These are phyloP conservation scores for Linurgus olivaceus DNA, from an alignment of 2,797 vertebrate genomes.

Conservation along the genomic window DNA sequence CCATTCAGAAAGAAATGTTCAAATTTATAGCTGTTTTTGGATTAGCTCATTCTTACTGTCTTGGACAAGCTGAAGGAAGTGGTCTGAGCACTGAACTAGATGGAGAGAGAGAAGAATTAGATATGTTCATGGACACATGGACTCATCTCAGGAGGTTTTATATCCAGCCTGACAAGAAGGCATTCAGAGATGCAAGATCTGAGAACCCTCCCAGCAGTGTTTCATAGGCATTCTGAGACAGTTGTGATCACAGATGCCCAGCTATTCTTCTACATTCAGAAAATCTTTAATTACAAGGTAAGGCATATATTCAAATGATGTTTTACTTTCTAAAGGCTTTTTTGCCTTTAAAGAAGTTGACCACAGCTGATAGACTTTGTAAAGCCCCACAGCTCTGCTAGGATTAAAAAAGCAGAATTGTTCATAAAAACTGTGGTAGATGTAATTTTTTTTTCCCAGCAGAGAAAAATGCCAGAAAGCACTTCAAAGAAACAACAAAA, in stretches of 20 bases:
- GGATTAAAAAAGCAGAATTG: background rate
- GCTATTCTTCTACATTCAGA: background rate
- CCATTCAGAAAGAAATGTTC: background rate
- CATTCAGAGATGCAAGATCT: background rate
- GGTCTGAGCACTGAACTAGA: background rate
- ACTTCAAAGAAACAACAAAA: background rate
- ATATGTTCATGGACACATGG: background rate
- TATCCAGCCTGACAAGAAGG: background rate
- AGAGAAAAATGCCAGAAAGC: background rate
- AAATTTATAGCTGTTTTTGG: background rate
- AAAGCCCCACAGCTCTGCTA: background rate
- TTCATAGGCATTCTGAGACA: background rate
- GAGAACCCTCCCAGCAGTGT: background rate
- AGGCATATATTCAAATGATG: background rate
- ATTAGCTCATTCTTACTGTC: background rate
- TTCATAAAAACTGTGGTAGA: background rate
- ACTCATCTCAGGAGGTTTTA: background rate
- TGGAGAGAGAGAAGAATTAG: background rate
- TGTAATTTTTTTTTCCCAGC: background rate
- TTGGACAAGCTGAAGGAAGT: background rate
- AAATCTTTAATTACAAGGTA: background rate
- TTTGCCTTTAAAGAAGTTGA: background rate
- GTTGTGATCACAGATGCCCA: background rate
- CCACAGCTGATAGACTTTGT: background rate
- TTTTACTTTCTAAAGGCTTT: background rate